phyloP scores from a whole-genome alignment of 2,797 vertebrate species.

The Dromococcyx pavoninus region DNA sequence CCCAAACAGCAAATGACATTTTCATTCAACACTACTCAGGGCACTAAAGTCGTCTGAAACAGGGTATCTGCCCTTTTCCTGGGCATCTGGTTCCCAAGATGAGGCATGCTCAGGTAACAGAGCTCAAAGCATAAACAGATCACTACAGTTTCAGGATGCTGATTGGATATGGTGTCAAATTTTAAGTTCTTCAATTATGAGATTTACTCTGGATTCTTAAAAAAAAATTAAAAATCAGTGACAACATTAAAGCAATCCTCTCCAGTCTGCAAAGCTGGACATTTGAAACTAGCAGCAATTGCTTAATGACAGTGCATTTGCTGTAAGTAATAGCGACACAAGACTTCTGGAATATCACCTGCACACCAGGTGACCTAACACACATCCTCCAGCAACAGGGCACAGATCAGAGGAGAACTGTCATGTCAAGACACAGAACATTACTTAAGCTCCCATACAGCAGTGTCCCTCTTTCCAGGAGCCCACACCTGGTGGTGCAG shows the following conservation, averaged over 20 bases:
- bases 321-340: background rate
- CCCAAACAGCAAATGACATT: background rate
- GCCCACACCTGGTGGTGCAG: background rate
- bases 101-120: background rate
- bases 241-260: background rate
- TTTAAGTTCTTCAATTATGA: background rate
- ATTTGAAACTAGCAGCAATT: background rate
- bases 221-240: background rate
- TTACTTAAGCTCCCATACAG: background rate
- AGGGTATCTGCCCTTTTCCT: background rate
- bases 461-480: background rate
- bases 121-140: background rate
- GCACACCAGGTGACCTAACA: rapidly evolving
- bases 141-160: background rate
- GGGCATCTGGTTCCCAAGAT: background rate
- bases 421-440: background rate
- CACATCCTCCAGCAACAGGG: background rate
- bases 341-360: background rate
- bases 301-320: background rate
- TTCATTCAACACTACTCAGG: background rate
- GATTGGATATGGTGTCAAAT: background rate
- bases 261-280: background rate
- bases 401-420: background rate
- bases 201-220: background rate
- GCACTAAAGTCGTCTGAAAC: background rate